Evolutionary conservation across 2,113 vertebrate genomes (phyloP).

Genomic region (Aphelocoma coerulescens): DNA sequence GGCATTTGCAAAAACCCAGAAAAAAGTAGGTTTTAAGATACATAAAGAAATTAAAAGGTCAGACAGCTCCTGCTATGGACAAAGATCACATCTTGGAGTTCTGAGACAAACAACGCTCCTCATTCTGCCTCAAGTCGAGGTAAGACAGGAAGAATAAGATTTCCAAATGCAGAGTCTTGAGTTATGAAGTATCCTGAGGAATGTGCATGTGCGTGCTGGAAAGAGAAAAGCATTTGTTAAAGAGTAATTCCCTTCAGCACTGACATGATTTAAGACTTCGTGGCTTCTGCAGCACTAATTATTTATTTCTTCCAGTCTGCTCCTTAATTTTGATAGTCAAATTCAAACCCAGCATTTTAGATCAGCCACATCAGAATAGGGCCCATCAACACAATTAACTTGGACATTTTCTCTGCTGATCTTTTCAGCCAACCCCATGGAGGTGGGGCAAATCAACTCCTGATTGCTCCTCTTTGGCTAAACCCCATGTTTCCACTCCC

Average conservation of each 20-base stretch:
- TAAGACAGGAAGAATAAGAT: conserved; percentile 95
- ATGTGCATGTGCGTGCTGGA: conserved; percentile 91
- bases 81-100: not conserved
- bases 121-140: conserved; percentile 89
- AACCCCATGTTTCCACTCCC: not conserved
- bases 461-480: not conserved
- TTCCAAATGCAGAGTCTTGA: conserved; percentile 97
- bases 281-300: not conserved
- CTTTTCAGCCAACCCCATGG: not conserved
- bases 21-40: not conserved
- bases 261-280: not conserved
- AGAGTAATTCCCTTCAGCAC: not conserved
- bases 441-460: not conserved
- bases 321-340: not conserved
- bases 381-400: not conserved
- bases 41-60: not conserved
- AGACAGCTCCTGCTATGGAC: not conserved
- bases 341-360: not conserved
- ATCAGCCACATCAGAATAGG: not conserved
- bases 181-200: conserved; percentile 98
- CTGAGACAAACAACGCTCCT: conserved; percentile 22
- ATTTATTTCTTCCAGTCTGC: not conserved
- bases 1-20: not conserved
- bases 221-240: conserved; percentile 41
- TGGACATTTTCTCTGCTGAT: not conserved